Evolutionary conservation across 2,113 vertebrate species (phyloP).

Genomic region (Apodemus sylvaticus): DNA sequence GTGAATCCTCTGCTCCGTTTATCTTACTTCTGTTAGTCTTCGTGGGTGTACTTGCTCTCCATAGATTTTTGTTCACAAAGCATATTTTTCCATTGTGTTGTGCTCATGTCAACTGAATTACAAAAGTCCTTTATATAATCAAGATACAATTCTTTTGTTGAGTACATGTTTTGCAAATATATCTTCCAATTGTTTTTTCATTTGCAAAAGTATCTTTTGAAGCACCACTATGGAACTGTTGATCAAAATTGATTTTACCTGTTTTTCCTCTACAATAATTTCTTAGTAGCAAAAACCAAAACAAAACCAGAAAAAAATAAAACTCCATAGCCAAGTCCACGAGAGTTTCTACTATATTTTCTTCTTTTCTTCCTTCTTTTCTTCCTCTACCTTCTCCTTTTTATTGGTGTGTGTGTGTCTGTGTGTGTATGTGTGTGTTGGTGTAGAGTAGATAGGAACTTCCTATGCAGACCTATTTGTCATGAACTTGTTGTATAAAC

Average conservation of each 20-base stretch:
- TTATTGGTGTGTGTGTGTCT: not conserved
- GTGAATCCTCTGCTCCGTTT: not conserved
- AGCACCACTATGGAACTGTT: not conserved
- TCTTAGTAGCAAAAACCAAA: not conserved
- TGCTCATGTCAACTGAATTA: not conserved
- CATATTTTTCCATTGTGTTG: not conserved
- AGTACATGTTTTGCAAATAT: conserved; percentile 16
- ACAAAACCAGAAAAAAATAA: not conserved
- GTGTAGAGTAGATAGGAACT: not conserved
- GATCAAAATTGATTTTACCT: not conserved
- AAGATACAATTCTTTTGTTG: not conserved
- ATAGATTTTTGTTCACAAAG: not conserved
- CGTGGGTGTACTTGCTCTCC: not conserved
- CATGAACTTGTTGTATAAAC: not conserved
- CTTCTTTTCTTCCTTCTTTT: not conserved
- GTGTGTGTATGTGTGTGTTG: not conserved
- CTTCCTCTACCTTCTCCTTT: too few relatives aligned
- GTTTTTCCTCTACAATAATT: not conserved
- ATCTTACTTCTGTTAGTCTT: not conserved
- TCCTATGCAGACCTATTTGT: not conserved
- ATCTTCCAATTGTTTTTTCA: conserved; percentile 18
- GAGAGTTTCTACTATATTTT: not conserved
- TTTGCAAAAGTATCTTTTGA: conserved; percentile 6
- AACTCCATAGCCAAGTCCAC: not conserved
- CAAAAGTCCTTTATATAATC: not conserved